phyloP scores from a whole-genome alignment of 2,888 invertebrate species.

The Hirtodrosophila duncani region DNA sequence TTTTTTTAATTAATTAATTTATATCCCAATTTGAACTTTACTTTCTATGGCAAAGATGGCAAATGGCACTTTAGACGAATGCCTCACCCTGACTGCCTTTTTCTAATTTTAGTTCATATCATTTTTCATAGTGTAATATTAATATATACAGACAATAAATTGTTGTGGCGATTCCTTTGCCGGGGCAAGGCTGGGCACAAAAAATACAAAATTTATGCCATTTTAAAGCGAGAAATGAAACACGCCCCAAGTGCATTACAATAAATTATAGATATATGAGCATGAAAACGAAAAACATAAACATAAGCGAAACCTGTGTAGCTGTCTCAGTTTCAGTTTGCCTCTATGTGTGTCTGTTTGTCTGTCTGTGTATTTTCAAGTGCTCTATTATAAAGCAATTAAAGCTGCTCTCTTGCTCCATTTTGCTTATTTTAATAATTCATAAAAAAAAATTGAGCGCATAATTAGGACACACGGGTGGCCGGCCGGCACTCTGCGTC shows the following conservation, averaged over 20 bases:
- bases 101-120: too few relatives aligned
- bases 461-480: constrained; percentile 61
- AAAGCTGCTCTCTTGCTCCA: constrained; percentile 51
- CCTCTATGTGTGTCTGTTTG: constrained; percentile 3
- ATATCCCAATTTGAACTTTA: too few relatives aligned
- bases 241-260: constrained; percentile 71
- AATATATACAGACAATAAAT: constrained; percentile 50
- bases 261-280: constrained; percentile 70
- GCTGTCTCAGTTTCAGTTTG: not conserved
- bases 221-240: constrained; percentile 73
- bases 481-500: constrained; percentile 19
- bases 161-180: constrained; percentile 25
- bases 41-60: too few relatives aligned
- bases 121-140: constrained; percentile 17
- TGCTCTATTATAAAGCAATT: constrained; percentile 67
- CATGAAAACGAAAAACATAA: constrained; percentile 6
- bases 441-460: constrained; percentile 59
- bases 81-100: too few relatives aligned
- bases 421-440: constrained; percentile 65
- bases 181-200: constrained; percentile 39
- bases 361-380: constrained; percentile 7
- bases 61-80: too few relatives aligned
- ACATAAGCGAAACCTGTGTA: not conserved
- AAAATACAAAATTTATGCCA: constrained; percentile 71
- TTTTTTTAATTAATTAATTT: too few relatives aligned